Conservation (phyloP, 2,113 vertebrate species). For the Pitta sordida region DNA sequence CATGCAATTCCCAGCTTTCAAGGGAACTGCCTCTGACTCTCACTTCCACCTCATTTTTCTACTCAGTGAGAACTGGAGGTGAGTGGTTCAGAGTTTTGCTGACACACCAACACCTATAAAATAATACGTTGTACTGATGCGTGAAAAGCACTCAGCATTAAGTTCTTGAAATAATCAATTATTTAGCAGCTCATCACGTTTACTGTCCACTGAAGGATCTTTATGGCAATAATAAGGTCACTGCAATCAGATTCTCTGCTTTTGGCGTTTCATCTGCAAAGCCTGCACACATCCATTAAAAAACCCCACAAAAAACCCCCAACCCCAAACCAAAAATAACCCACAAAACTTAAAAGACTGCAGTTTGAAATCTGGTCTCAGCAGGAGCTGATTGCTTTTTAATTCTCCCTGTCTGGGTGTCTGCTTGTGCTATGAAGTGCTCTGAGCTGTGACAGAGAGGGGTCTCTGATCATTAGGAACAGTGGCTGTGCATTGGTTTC, state of each 20-base stretch:
- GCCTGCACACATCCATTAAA: not conserved
- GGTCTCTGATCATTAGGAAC: not conserved
- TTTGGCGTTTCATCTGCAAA: conserved; percentile 1
- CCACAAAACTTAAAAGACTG: not conserved
- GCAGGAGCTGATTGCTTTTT: not conserved
- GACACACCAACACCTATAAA: conserved; percentile 47
- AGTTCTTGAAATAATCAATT: conserved; percentile 59
- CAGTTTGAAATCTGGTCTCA: not conserved
- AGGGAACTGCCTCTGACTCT: not conserved
- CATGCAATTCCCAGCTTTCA: not conserved
- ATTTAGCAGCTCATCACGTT: conserved; percentile 58
- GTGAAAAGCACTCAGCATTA: conserved; percentile 50
- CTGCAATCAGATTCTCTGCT: conserved; percentile 17
- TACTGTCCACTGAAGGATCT: conserved; percentile 37
- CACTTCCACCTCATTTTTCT: not conserved
- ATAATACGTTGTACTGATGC: conserved; percentile 13
- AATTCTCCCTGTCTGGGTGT: not conserved
- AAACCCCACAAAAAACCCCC: not conserved
- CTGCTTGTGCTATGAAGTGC: not conserved
- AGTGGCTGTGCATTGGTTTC: not conserved
- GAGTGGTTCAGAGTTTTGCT: conserved; percentile 34
- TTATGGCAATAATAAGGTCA: conserved; percentile 40
- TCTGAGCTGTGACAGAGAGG: not conserved
- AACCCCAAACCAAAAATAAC: not conserved
- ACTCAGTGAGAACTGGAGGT: not conserved